These are phyloP conservation scores for Rhodophaea formosa DNA, from an alignment of 2,888 invertebrate genomes.

Conservation along the genomic window DNA sequence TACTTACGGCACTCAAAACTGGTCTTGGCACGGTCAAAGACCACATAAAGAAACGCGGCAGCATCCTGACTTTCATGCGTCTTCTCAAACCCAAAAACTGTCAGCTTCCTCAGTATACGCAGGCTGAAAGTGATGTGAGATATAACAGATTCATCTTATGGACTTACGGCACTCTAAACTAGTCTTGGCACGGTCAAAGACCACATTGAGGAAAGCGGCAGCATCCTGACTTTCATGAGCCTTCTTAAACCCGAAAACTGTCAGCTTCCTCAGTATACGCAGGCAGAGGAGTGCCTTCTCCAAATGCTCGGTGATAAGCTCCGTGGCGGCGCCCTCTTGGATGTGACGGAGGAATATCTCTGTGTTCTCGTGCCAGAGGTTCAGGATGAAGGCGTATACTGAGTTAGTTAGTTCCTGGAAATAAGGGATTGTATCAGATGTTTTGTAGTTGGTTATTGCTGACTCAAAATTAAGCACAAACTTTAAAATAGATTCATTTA, in stretches of 20 bases:
- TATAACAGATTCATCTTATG: too few species aligned
- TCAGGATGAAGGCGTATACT: slow-evolving; percentile 87
- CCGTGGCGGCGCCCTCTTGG: slow-evolving; percentile 80
- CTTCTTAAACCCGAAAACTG: slow-evolving; percentile 90
- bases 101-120: slow-evolving; percentile 90
- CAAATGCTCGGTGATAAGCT: slow-evolving; percentile 84
- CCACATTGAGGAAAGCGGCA: slow-evolving; percentile 87
- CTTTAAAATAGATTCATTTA: too few species aligned
- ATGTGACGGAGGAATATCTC: slow-evolving; percentile 85
- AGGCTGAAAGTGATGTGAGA: too few species aligned
- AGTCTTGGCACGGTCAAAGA: slow-evolving; percentile 89
- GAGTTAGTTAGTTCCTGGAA: slow-evolving; percentile 87
- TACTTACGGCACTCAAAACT: slow-evolving; percentile 92
- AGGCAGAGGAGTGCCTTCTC: slow-evolving; percentile 91
- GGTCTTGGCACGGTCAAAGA: slow-evolving; percentile 89
- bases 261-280: slow-evolving; percentile 90
- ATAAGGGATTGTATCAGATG: too few species aligned
- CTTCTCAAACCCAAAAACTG: slow-evolving; percentile 90
- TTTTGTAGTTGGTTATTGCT: too few species aligned
- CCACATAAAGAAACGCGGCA: slow-evolving; percentile 87
- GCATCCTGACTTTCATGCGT: slow-evolving; percentile 88
- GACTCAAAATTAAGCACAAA: too few species aligned
- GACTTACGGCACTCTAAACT: slow-evolving; percentile 92
- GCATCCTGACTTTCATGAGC: slow-evolving; percentile 88
- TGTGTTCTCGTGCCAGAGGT: slow-evolving; percentile 90